Evolutionary conservation across 2,888 invertebrate species (phyloP).

Genomic region (Volucella zonaria): DNA sequence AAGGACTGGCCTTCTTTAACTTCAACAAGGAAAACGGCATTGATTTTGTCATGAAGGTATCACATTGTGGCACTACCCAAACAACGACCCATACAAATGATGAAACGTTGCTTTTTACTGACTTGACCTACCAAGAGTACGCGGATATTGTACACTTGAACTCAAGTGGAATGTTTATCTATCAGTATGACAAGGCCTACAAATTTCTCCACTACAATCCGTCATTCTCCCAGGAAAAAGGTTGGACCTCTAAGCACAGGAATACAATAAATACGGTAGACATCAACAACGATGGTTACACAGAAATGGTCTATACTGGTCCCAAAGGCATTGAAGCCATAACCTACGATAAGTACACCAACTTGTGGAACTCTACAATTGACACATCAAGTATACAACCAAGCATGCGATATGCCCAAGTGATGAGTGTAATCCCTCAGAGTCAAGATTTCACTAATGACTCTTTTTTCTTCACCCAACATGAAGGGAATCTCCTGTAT

Average conservation of each 20-base stretch:
- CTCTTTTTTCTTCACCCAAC: neutral
- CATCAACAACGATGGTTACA: slow-evolving; percentile 16
- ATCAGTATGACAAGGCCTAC: neutral
- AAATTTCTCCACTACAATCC: slow-evolving; percentile 35
- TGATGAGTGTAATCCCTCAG: slow-evolving; percentile 9
- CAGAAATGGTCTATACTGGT: slow-evolving; percentile 43
- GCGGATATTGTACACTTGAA: slow-evolving; percentile 40
- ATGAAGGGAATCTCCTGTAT: neutral
- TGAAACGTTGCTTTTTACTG: slow-evolving; percentile 6
- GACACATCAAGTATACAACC: slow-evolving; percentile 10
- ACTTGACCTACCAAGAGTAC: slow-evolving; percentile 19
- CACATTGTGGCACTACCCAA: neutral
- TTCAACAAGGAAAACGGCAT: slow-evolving; percentile 39
- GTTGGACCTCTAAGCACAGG: slow-evolving; percentile 19
- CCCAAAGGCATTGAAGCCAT: slow-evolving; percentile 28
- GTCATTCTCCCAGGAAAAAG: slow-evolving; percentile 25
- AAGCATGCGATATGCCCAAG: slow-evolving; percentile 25
- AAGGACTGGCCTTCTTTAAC: slow-evolving; percentile 23
- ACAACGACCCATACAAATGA: neutral
- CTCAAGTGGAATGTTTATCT: slow-evolving; percentile 39
- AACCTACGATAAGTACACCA: neutral
- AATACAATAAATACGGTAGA: slow-evolving; percentile 15
- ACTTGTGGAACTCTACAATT: slow-evolving; percentile 8
- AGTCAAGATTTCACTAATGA: neutral
- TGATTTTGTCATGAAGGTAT: slow-evolving; percentile 10